These are phyloP conservation scores for Dichetophora obliterata DNA, from an alignment of 2,888 invertebrate genomes.

Conservation along the genomic window DNA sequence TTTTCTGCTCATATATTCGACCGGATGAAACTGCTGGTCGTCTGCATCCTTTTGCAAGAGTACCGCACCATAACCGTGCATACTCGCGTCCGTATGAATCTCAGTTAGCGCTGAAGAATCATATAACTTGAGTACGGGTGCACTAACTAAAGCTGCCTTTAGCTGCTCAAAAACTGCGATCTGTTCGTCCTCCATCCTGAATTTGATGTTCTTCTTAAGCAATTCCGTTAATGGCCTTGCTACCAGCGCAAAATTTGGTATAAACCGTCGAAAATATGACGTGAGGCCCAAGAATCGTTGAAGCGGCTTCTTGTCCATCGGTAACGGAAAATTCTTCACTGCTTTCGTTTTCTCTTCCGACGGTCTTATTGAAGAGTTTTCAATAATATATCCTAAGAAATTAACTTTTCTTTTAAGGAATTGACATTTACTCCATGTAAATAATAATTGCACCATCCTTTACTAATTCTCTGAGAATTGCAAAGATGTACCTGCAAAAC, in stretches of 20 bases:
- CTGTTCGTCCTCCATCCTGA: no score
- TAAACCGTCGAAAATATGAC: conserved; percentile 46
- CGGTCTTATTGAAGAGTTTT: no score
- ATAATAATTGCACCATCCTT: no score
- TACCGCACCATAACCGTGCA: conserved; percentile 9
- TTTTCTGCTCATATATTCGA: conserved; percentile 44
- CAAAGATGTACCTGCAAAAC: no score
- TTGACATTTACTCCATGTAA: no score
- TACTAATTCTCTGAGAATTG: no score
- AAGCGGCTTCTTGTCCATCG: conserved; percentile 34
- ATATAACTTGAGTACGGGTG: conserved; percentile 42
- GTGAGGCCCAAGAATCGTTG: conserved; percentile 46
- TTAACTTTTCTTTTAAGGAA: no score
- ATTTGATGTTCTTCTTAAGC: no score
- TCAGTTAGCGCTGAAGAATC: background rate
- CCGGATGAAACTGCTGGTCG: conserved; percentile 43
- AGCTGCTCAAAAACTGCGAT: conserved; percentile 40
- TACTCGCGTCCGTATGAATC: conserved; percentile 21
- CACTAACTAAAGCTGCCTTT: conserved; percentile 30
- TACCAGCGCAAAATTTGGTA: conserved; percentile 35
- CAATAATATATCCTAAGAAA: no score
- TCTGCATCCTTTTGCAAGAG: background rate
- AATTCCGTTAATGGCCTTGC: no score
- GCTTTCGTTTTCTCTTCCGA: no score
- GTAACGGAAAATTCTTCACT: conserved; percentile 40